Evolutionary conservation across 2,113 vertebrate genomes (phyloP).

Genomic region (Vireo altiloquus): DNA sequence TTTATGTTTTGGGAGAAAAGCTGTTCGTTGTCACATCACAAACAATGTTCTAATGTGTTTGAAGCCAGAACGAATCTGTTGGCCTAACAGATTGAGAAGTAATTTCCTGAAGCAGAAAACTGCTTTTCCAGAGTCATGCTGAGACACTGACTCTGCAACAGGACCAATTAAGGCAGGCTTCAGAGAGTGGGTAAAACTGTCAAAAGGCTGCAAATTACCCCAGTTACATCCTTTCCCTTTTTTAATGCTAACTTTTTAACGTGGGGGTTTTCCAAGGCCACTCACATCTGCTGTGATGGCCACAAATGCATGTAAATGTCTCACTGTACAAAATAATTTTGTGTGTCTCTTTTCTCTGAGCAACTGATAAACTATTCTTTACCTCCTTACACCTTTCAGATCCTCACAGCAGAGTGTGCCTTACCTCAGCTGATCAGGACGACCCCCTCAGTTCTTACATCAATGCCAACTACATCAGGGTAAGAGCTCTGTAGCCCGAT

Average conservation of each 20-base stretch:
- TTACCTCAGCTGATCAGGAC: slow-evolving; percentile 86
- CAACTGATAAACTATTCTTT: background rate
- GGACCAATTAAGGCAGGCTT: background rate
- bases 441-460: slow-evolving; percentile 96
- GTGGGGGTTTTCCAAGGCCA: background rate
- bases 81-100: background rate
- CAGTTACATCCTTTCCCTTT: background rate
- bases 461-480: slow-evolving; percentile 97
- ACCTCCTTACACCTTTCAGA: slow-evolving; percentile 76
- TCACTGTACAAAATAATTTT: background rate
- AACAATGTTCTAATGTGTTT: background rate
- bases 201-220: background rate
- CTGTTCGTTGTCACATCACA: background rate
- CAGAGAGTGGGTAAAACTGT: background rate
- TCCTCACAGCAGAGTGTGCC: slow-evolving; percentile 95
- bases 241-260: background rate
- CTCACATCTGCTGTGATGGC: background rate
- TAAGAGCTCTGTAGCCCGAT: slow-evolving; percentile 60
- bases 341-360: background rate
- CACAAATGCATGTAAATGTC: background rate
- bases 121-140: background rate
- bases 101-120: slow-evolving; percentile 11
- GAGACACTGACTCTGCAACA: background rate
- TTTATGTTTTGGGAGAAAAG: background rate
- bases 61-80: background rate